These are phyloP conservation scores for Melanerpes aurifrons DNA, from an alignment of 2,113 vertebrate genomes.

Conservation along the genomic window DNA sequence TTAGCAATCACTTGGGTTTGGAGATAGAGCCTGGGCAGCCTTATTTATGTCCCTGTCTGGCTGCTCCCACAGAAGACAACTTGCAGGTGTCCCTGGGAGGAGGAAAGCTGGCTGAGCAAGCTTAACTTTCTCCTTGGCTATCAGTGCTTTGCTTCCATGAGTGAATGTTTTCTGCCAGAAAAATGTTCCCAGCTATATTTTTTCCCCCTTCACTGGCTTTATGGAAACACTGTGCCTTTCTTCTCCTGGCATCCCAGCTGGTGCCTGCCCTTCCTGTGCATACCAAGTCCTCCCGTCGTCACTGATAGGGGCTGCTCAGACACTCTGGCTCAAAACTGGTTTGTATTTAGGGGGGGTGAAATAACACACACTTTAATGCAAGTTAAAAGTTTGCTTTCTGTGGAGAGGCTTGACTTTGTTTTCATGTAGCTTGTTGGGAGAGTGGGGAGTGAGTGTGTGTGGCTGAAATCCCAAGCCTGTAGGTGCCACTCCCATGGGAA, in stretches of 20 bases:
- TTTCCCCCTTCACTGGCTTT: neutral
- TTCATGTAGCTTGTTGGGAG: neutral
- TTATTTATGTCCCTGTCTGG: neutral
- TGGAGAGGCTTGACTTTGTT: neutral
- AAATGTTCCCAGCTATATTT: conserved; percentile 59
- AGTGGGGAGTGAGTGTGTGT: neutral
- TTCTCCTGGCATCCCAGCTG: conserved; percentile 23
- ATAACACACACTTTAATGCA: neutral
- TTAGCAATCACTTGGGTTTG: neutral
- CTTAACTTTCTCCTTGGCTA: conserved; percentile 29
- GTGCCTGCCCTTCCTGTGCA: neutral
- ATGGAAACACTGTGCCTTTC: conserved; percentile 55
- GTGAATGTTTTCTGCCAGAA: conserved; percentile 36
- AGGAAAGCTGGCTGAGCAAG: neutral
- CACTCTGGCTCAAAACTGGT: neutral
- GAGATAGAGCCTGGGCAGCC: neutral
- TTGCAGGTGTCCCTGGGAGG: conserved; percentile 35
- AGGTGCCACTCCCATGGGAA: neutral
- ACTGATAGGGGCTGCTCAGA: neutral
- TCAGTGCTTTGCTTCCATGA: conserved; percentile 34
- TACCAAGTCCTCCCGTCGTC: neutral
- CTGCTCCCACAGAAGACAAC: neutral
- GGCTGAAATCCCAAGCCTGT: neutral
- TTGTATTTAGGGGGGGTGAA: neutral
- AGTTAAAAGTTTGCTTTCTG: neutral